phyloP scores from a whole-genome alignment of 2,113 vertebrate genomes.

The Otocyon megalotis region DNA sequence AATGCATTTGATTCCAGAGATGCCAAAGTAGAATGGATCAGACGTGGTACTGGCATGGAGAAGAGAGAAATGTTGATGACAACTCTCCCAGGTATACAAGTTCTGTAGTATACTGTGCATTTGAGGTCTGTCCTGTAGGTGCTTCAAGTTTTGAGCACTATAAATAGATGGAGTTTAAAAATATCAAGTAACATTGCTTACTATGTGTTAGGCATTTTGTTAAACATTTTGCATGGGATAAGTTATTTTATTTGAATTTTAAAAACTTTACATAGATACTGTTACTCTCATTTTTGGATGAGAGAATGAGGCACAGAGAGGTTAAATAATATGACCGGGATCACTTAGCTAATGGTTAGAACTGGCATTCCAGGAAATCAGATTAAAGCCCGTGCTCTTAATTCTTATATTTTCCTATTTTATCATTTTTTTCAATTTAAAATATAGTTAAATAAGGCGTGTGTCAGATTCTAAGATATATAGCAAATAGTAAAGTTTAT shows the following conservation, averaged over 20 bases:
- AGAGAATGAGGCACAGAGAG: neutral
- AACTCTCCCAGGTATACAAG: neutral
- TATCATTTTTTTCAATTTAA: constrained; percentile 33
- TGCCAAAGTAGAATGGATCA: neutral
- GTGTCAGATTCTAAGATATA: neutral
- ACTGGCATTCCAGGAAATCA: neutral
- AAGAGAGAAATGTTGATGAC: neutral
- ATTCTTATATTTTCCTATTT: constrained; percentile 4
- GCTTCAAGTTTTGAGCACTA: neutral
- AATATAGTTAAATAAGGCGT: neutral
- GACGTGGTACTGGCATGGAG: neutral
- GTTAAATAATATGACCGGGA: neutral
- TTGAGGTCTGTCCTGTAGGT: neutral
- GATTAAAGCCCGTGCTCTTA: neutral
- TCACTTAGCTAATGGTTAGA: constrained; percentile 20
- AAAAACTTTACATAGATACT: neutral
- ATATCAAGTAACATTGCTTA: neutral
- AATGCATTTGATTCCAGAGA: constrained; percentile 27
- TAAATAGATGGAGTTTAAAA: neutral
- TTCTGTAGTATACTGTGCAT: neutral
- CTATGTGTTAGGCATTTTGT: neutral
- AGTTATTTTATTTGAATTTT: constrained; percentile 50
- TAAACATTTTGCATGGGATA: neutral
- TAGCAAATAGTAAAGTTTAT: constrained; percentile 39
- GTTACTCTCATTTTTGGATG: neutral